Evolutionary conservation across 2,797 vertebrate species (phyloP).

Genomic region (Menidia menidia): DNA sequence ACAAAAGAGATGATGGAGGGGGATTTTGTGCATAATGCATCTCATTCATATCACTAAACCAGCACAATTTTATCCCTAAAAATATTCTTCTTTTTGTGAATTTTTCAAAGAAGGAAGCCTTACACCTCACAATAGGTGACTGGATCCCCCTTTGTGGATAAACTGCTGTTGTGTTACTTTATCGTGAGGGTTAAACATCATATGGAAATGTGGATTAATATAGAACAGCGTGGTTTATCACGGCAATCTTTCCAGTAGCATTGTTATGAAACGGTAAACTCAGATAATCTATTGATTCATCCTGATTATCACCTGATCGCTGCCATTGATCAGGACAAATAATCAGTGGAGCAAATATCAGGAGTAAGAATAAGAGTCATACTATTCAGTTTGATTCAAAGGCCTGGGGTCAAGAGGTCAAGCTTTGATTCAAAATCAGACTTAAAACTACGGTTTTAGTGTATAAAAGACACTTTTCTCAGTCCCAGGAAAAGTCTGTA

Average conservation of each 20-base stretch:
- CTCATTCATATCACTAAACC: conserved; percentile 57
- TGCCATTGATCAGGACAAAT: conserved; percentile 53
- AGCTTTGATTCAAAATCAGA: background rate
- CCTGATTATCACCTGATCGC: conserved; percentile 62
- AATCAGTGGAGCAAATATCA: conserved; percentile 6
- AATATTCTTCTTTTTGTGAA: conserved; percentile 28
- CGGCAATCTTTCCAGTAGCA: conserved; percentile 26
- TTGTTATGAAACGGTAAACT: conserved; percentile 49
- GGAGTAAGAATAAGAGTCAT: background rate
- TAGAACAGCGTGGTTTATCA: conserved; percentile 27
- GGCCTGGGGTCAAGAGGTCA: background rate
- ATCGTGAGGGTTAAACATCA: conserved; percentile 44
- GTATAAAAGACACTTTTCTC: background rate
- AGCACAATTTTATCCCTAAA: conserved; percentile 49
- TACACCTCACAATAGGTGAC: background rate
- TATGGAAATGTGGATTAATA: conserved; percentile 1
- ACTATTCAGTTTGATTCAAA: background rate
- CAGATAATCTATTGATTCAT: conserved; percentile 69
- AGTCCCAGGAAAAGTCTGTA: too few species aligned
- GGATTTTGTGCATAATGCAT: conserved; percentile 59
- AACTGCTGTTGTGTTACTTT: conserved; percentile 25
- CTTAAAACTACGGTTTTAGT: background rate
- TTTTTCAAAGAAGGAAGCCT: conserved; percentile 34
- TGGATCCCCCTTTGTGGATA: conserved; percentile 1
- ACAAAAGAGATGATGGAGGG: conserved; percentile 55